These are phyloP conservation scores for Drosophila fungiperda DNA, from an alignment of 2,888 invertebrate genomes.

Conservation along the genomic window DNA sequence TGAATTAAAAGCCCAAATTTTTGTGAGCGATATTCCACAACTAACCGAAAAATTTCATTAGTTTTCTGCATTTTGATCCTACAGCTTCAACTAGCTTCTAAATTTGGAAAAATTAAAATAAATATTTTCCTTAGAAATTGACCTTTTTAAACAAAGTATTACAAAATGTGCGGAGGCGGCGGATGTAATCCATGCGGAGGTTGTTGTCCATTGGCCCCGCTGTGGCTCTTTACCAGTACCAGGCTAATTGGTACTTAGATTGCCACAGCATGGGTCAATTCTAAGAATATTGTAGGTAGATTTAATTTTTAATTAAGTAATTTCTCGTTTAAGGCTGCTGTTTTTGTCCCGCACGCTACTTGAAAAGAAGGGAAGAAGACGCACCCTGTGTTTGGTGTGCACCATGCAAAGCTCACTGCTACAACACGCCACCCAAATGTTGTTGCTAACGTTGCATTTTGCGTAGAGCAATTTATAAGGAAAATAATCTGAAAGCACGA, in stretches of 20 bases:
- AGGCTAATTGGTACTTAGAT: no score
- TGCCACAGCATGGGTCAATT: neutral
- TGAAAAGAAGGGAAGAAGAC: conserved; percentile 59
- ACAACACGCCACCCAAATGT: conserved; percentile 18
- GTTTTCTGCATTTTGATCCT: conserved; percentile 65
- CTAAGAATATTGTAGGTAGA: neutral
- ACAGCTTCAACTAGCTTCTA: conserved; percentile 70
- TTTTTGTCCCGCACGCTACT: conserved; percentile 37
- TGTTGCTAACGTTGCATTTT: conserved; percentile 15
- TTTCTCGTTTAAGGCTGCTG: neutral
- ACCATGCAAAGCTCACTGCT: conserved; percentile 71
- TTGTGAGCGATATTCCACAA: neutral
- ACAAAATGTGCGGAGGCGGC: conserved; percentile 41
- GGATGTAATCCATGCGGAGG: conserved; percentile 47
- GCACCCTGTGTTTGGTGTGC: conserved; percentile 8
- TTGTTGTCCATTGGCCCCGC: conserved; percentile 55
- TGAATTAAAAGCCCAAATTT: conserved; percentile 4
- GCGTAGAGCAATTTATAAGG: neutral
- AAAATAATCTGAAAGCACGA: neutral
- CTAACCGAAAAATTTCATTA: conserved; percentile 52
- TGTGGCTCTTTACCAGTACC: conserved; percentile 28
- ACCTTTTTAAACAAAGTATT: neutral
- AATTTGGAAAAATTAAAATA: conserved; percentile 21
- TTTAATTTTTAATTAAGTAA: neutral
- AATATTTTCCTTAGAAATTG: conserved; percentile 26